A percentile compares a stretch with the other conserved stretches of the same genome.
Conservation (phyloP, 37 sponge, comb jelly and placozoan genomes). For the Eunapius fragilis region DNA sequence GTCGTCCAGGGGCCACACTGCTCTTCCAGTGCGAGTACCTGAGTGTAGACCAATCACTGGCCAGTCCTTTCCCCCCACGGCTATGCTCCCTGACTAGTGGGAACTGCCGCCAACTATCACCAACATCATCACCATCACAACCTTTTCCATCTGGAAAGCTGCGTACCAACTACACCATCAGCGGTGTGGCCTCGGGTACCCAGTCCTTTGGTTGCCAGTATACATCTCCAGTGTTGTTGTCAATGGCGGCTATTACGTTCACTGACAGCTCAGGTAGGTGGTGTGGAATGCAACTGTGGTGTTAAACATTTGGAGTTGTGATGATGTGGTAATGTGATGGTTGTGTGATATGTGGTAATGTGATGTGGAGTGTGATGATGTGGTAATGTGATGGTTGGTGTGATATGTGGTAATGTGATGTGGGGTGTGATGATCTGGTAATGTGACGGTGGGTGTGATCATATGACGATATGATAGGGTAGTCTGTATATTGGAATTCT, state of each 20-base stretch:
- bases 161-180: background rate
- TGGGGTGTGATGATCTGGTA: too few relatives aligned
- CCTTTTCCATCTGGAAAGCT: background rate
- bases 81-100: background rate
- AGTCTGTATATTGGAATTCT: too few relatives aligned
- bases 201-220: background rate
- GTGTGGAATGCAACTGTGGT: background rate
- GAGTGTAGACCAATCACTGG: slow-evolving; percentile 64
- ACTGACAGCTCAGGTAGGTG: background rate
- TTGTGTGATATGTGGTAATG: background rate
- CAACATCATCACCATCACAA: background rate
- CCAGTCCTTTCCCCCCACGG: slow-evolving; percentile 14
- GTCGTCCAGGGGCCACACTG: background rate
- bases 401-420: too few relatives aligned
- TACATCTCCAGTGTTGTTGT: background rate
- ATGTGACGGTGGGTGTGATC: too few relatives aligned
- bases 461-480: too few relatives aligned
- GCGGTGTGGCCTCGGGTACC: background rate
- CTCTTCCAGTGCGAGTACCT: slow-evolving; percentile 58
- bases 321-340: background rate
- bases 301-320: background rate
- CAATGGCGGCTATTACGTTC: background rate
- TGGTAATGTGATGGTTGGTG: too few relatives aligned
- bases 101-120: background rate
- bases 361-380: too few relatives aligned